A percentile compares a stretch with the other conserved stretches of the same genome.
Conservation (phyloP, 2,888 invertebrate species). For the Philereme vetulata region DNA sequence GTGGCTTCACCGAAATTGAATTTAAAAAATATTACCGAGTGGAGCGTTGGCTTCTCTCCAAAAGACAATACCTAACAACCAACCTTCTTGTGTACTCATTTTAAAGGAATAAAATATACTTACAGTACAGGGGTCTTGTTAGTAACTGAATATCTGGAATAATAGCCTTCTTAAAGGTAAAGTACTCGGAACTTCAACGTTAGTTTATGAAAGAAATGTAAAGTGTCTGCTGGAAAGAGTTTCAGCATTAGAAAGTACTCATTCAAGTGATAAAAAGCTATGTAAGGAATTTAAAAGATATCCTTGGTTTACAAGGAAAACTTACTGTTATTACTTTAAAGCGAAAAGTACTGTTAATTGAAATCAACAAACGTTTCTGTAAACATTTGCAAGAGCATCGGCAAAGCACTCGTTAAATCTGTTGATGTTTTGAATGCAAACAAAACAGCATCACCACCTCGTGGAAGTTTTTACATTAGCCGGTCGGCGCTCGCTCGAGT, state of each 20-base stretch:
- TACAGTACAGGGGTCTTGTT: conserved; percentile 58
- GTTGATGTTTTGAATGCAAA: conserved; percentile 70
- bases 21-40: conserved; percentile 82
- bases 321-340: conserved; percentile 3
- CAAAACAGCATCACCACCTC: conserved; percentile 62
- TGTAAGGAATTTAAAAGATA: conserved; percentile 2
- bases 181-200: conserved; percentile 26
- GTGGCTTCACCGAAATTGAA: conserved; percentile 82
- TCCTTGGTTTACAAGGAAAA: conserved; percentile 5
- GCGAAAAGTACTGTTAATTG: conserved; percentile 10
- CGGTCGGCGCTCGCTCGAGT: conserved; percentile 50
- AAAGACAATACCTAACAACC: conserved; percentile 72
- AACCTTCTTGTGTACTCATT: conserved; percentile 76
- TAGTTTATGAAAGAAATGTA: conserved; percentile 16
- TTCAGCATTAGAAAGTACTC: neutral
- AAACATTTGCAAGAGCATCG: conserved; percentile 24
- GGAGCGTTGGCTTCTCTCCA: conserved; percentile 78
- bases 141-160: conserved; percentile 49
- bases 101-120: conserved; percentile 61
- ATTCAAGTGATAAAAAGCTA: conserved; percentile 4
- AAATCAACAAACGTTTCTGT: conserved; percentile 4
- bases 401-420: conserved; percentile 50
- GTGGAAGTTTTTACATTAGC: conserved; percentile 78
- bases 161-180: conserved; percentile 39
- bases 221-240: neutral